These are phyloP conservation scores for Caenorhabditis virilis DNA, from an alignment of 2,888 invertebrate genomes.

Conservation along the genomic window DNA sequence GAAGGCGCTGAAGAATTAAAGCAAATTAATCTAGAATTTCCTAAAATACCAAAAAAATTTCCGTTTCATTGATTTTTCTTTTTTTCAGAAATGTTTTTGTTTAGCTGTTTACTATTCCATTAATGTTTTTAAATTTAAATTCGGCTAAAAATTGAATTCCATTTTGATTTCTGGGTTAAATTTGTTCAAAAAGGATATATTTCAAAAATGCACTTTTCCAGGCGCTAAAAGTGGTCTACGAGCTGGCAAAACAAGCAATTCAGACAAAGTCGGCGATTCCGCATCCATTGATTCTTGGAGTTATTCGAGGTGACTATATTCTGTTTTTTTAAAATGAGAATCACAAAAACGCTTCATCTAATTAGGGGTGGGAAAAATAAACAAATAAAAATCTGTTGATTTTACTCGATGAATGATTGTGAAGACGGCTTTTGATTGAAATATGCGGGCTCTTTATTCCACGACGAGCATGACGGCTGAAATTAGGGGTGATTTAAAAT, in stretches of 20 bases:
- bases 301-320: constrained; percentile 87
- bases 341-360: no score
- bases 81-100: no score
- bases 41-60: no score
- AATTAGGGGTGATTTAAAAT: background rate
- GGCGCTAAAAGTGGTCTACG: constrained; percentile 80
- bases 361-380: no score
- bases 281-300: constrained; percentile 99
- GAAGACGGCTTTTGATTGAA: background rate
- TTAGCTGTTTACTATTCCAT: no score
- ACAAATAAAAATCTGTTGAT: background rate
- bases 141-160: no score
- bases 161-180: no score
- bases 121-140: no score
- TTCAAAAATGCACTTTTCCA: constrained; percentile 9
- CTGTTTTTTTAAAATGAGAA: background rate
- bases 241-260: constrained; percentile 93
- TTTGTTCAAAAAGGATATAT: constrained; percentile 8
- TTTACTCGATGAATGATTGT: background rate
- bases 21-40: no score
- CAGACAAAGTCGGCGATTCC: constrained; percentile 99
- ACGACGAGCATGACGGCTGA: constrained; percentile 31
- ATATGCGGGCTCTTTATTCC: background rate
- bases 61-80: no score
- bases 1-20: no score